Base-by-base conservation (phyloP, 2,113 vertebrate genomes). In the Stegostoma tigrinum region DNA sequence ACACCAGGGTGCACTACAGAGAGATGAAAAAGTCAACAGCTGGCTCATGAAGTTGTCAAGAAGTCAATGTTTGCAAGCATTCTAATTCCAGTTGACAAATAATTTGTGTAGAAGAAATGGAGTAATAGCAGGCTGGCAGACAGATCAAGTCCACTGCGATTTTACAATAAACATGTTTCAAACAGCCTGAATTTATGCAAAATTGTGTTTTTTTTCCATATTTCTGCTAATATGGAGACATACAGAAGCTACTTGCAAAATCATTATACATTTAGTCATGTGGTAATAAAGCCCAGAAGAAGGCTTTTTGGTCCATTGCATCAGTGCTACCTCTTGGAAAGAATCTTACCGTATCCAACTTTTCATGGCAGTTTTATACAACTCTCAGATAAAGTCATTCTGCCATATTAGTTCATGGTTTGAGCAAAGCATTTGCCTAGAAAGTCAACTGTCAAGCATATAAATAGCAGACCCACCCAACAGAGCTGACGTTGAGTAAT, bases 11-110 rank as follows among this genome's bases (percentile, higher is more conserved):
- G 86, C 86, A 48, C 86, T 14, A 14, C 10, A 30, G 45, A 89
- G 86, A 48, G 86, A 30, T 55, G 48, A 30, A 55, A 27, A 48
- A 52, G 86, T 48, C 86, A 89, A 89, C 86, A 89, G 86, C 86
- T 89, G 86, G 86, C 86, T 55, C 86, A 89, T 30, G 45, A 89
- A 52, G 86, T 89, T 89, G 86, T 89, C 45, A 30, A 89, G 86
- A 89, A 55, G 27, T 61, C 52, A 61, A 34, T 90, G 52, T 90
- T 90, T 90, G 87, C 87, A 90, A 90, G 87, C 87, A 90, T 90
- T 90, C 27, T 90, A 90, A 90, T 90, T 90, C 87, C 48, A 34
- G 30, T 90, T 90, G 87, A 90, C 52, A 34, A 55, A 90, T 30
- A 90, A 52, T 61, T 61, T 90, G 87, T 64, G 87, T 17, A 34